Percentiles rank a stretch among this genome's conserved stretches.
Evolutionary conservation across 2,888 invertebrate species (phyloP).

Genomic region (Hoplodrina blanda): DNA sequence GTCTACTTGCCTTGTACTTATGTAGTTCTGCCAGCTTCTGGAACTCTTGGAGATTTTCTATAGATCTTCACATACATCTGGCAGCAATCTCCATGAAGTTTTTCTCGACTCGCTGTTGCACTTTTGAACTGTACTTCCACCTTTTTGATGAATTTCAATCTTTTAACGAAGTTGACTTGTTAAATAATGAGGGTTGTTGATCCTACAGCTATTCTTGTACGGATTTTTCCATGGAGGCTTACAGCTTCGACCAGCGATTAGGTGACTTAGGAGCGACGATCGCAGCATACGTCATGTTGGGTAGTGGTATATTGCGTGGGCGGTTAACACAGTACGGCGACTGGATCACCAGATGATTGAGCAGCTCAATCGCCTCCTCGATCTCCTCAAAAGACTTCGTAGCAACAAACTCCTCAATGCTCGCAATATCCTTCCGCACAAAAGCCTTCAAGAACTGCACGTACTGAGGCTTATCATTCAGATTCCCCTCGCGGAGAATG

Average conservation of each 20-base stretch:
- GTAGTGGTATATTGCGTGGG: not conserved
- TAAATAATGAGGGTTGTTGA: not conserved
- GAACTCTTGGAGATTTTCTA: not conserved
- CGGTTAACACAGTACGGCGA: slow-evolving; percentile 9
- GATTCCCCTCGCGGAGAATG: not conserved
- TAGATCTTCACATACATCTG: not conserved
- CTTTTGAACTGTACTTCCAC: too few species aligned
- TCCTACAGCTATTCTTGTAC: not conserved
- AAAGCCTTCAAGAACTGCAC: slow-evolving; percentile 4
- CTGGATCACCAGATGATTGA: slow-evolving; percentile 7
- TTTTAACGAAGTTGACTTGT: not conserved
- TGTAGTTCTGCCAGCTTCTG: not conserved
- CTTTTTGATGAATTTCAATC: too few species aligned
- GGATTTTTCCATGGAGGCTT: not conserved
- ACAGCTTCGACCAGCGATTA: slow-evolving; percentile 7
- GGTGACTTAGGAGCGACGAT: not conserved
- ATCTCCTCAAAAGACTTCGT: slow-evolving; percentile 14
- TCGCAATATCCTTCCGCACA: not conserved
- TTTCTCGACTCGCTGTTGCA: accelerated
- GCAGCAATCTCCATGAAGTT: not conserved
- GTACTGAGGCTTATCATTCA: slow-evolving; percentile 7
- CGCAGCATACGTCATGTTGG: accelerated
- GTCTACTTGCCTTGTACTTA: not conserved
- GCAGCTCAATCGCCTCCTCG: not conserved
- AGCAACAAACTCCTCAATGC: slow-evolving; percentile 14